Evolutionary conservation across 2,797 vertebrate species (phyloP).

Genomic region (Urosaurus nigricauda): DNA sequence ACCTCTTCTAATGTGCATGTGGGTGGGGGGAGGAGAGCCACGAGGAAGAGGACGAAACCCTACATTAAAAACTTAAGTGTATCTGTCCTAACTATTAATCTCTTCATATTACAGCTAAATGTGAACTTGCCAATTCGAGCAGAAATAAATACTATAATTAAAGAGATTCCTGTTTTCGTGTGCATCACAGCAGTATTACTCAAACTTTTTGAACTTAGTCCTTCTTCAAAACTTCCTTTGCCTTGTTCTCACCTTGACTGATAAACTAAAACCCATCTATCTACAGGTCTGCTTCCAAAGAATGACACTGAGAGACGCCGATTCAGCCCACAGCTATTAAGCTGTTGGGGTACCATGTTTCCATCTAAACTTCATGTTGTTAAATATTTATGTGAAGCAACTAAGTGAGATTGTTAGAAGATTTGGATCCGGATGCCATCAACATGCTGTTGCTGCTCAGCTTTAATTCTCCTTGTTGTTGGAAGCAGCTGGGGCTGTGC

Average conservation of each 20-base stretch:
- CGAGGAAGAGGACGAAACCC: background rate
- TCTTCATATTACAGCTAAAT: conserved; percentile 24
- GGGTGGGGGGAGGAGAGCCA: background rate
- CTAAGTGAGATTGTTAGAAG: too few species aligned
- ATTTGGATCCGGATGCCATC: too few species aligned
- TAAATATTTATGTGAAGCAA: too few species aligned
- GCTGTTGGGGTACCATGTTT: too few species aligned
- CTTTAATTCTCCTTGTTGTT: too few species aligned
- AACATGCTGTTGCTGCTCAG: too few species aligned
- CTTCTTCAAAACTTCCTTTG: background rate
- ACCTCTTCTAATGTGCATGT: conserved; percentile 13
- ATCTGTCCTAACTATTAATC: conserved; percentile 19
- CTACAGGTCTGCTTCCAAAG: too few species aligned
- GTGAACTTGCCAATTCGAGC: background rate
- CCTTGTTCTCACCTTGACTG: background rate
- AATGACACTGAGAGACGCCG: too few species aligned
- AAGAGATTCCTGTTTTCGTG: background rate
- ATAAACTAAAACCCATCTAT: too few species aligned
- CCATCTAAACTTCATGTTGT: too few species aligned
- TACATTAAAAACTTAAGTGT: conserved; percentile 34
- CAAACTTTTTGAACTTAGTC: background rate
- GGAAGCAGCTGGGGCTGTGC: too few species aligned
- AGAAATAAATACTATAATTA: conserved; percentile 32
- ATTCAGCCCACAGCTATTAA: too few species aligned
- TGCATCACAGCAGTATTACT: background rate